Evolutionary conservation across 2,113 vertebrate species (phyloP).

Genomic region (Crotalus helleri): DNA sequence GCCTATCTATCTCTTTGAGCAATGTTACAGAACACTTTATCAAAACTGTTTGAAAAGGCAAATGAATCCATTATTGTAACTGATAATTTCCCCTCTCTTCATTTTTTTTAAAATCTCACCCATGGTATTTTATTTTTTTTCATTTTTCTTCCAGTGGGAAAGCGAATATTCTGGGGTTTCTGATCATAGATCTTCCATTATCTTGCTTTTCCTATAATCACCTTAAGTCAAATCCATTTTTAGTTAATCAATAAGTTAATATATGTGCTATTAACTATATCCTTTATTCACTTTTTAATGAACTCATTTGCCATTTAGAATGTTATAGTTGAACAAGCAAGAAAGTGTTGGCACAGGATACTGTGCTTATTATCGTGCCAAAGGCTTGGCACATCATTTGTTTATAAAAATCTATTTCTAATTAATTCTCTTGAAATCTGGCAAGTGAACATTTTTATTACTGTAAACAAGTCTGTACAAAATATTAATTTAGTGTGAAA

Average conservation of each 20-base stretch:
- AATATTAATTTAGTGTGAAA: background rate
- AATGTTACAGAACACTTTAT: too few relatives aligned
- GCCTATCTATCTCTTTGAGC: too few relatives aligned
- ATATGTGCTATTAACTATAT: background rate
- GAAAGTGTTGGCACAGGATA: background rate
- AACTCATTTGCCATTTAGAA: background rate
- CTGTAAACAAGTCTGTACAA: background rate
- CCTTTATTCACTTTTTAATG: background rate
- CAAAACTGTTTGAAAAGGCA: too few relatives aligned
- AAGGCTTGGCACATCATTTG: background rate
- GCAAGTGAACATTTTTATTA: background rate
- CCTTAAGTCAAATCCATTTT: background rate
- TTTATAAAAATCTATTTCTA: slow-evolving; percentile 4
- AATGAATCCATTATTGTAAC: too few relatives aligned
- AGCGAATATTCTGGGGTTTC: too few relatives aligned
- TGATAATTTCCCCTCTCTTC: too few relatives aligned
- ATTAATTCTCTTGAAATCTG: slow-evolving; percentile 2
- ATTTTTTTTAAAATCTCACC: too few relatives aligned
- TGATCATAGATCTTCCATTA: background rate
- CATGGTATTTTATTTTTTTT: too few relatives aligned
- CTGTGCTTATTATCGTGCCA: background rate
- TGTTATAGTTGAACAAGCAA: background rate
- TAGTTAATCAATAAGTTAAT: background rate
- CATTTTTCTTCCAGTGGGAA: too few relatives aligned
- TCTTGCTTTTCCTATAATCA: background rate